Conservation (phyloP, 2,888 invertebrate species). For the Ypsolopha sequella region DNA sequence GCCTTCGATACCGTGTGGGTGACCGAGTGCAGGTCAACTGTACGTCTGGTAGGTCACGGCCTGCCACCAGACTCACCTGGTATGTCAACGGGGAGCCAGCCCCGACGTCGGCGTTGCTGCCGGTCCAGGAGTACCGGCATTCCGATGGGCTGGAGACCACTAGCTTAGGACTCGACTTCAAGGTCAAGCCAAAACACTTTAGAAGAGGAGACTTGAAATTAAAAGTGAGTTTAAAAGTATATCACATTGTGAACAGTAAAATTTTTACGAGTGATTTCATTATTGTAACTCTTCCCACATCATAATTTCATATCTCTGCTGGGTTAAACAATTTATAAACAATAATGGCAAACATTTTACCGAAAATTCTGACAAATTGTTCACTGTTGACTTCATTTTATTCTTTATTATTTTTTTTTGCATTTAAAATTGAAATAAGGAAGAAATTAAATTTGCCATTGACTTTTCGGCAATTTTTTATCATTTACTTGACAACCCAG, state of each 20-base stretch:
- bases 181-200: constrained; percentile 85
- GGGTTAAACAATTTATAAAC: too few relatives aligned
- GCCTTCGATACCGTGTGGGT: constrained; percentile 84
- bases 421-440: too few relatives aligned
- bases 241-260: background rate
- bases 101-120: constrained; percentile 58
- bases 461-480: too few relatives aligned
- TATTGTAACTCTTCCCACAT: background rate
- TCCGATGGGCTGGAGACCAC: constrained; percentile 82
- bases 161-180: constrained; percentile 83
- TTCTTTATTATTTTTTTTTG: too few relatives aligned
- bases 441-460: too few relatives aligned
- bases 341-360: too few relatives aligned
- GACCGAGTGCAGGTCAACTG: constrained; percentile 88
- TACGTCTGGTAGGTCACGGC: constrained; percentile 85
- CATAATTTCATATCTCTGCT: too few relatives aligned
- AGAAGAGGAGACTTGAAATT: constrained; percentile 87
- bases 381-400: too few relatives aligned
- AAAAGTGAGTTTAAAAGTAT: constrained; percentile 61
- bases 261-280: background rate
- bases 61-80: constrained; percentile 87
- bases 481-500: too few relatives aligned
- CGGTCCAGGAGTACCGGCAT: constrained; percentile 58
- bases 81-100: constrained; percentile 88
- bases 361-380: too few relatives aligned